Base-by-base conservation (phyloP, 2,113 vertebrate genomes). In the Hydropotes inermis region DNA sequence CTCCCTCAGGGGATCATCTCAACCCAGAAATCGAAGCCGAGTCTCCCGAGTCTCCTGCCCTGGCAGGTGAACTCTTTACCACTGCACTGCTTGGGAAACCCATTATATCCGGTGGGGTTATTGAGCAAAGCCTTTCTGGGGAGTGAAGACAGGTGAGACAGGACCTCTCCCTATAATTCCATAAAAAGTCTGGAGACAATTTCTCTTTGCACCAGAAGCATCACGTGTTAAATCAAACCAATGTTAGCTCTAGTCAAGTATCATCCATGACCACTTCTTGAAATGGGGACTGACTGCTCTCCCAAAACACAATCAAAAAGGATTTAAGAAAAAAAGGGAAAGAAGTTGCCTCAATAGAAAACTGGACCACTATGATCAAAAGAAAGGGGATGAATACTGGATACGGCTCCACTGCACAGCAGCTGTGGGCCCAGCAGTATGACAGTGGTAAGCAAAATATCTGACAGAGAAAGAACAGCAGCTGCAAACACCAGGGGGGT, bases 391-490 rank as follows among this genome's bases (percentile, higher is more conserved):
- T 6, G 28, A 50, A 43, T 1, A 0, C 27, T 33, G 30, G 9
- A 19, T 4, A 17, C 17, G 39, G 16, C 2, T 27, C 7, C 9
- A 1, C 25, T 9, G 1, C 2, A 28, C 28, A 19, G 28, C 0
- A 2, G 9, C 47, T 21, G 36, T 5, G 7, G 12, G 14, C n/a
- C 83, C 4, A 58, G 30, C 16, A 7, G 2, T 0, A 6, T 5
- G n/a, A 28, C 0, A 14, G 1, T 6, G 2, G 11, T 50, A 17
- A 57, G 13, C 1, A 76, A 30, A 12, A 27, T 10, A 30, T 13
- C 4, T 23, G 54, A 89, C 2, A 7, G 15, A 28, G 45, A n/a
- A 79, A 47, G 39, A 82, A 52, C 5, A 30, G 47, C 33, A 39
- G 10, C 54, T n/a, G 15, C 5, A 14, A 52, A 88, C 2, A 5